Base-by-base conservation (phyloP, 2,888 invertebrate genomes). In the Ichneumoninae sp. region DNA sequence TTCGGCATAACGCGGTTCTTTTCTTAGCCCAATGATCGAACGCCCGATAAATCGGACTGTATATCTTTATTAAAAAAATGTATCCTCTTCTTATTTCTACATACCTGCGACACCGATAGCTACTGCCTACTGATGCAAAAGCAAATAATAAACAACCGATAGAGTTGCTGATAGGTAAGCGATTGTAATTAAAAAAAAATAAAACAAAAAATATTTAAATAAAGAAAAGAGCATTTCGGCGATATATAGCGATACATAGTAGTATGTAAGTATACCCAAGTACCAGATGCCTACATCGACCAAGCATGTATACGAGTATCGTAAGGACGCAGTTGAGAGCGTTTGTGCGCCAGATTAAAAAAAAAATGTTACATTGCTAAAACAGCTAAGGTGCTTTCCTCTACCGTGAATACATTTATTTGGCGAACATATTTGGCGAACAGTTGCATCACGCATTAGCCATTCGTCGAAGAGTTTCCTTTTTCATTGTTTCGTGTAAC, bases 81-180 rank as follows among this genome's bases (percentile, higher is more conserved):
- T 57, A 26, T 10, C 4, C 26, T 26, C 22, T 22, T 57, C 10
- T 26, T 57, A 75, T 30, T 33, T 66, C 33, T 52, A 66, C 52
- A 40, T 19, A 65, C 52, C 52, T 66, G 65, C 52, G 66, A 76
- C 65, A 54, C n/a, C 76, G 40, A 76, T 16, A 26, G 54, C 66
- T 76, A 76, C 16, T 40, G 52, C 40, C 66, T 66, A 66, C 66
- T 54, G 52, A 65, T 76, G 76, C 76, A 76, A 66, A 76, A 76
- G 76, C 76, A 54, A 36, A 16, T 76, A 52, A 50, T 66, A 33
- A 54, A 44, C 40, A 65, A 66, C 76, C 22, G 40, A 76, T 66
- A 19, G 36, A 65, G 50, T 36, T 30, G 26, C 50, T 63, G 13
- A 75, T 16, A 30, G 50, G 54, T 50, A n/a, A 40, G 57, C 54